Conservation (phyloP, 2,888 invertebrate species). For the Cyaniris semiargus region DNA sequence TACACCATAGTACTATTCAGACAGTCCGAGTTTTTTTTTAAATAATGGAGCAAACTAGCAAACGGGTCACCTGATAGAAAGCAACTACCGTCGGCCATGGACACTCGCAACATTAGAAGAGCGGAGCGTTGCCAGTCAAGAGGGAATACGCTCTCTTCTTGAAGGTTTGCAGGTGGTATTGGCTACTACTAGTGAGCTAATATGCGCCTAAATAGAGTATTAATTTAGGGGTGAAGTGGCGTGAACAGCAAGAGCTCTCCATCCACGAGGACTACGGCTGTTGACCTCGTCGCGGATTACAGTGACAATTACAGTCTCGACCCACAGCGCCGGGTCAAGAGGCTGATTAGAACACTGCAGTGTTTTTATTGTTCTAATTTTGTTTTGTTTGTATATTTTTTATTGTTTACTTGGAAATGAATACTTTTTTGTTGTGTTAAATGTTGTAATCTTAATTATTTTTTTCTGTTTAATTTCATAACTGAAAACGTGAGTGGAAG, state of each 20-base stretch:
- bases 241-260: conserved; percentile 9
- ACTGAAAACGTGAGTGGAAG: too few relatives aligned
- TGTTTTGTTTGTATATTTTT: neutral
- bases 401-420: neutral
- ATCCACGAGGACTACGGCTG: conserved; percentile 6
- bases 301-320: conserved; percentile 27
- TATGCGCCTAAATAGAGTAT: neutral
- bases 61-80: too few relatives aligned
- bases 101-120: too few relatives aligned
- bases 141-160: too few relatives aligned
- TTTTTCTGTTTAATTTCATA: neutral
- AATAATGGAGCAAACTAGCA: too few relatives aligned
- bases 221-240: conserved; percentile 15
- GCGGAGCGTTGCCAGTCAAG: too few relatives aligned
- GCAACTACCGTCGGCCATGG: too few relatives aligned
- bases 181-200: neutral
- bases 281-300: conserved; percentile 25
- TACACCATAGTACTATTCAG: too few relatives aligned
- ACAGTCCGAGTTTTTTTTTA: too few relatives aligned
- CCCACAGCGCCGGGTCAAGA: conserved; percentile 21
- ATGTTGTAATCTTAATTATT: neutral
- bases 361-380: conserved; percentile 13
- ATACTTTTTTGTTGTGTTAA: neutral
- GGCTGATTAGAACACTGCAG: conserved; percentile 18
- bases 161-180: too few relatives aligned